Base-by-base conservation (phyloP, 2,113 vertebrate genomes). In the Eidolon helvum region DNA sequence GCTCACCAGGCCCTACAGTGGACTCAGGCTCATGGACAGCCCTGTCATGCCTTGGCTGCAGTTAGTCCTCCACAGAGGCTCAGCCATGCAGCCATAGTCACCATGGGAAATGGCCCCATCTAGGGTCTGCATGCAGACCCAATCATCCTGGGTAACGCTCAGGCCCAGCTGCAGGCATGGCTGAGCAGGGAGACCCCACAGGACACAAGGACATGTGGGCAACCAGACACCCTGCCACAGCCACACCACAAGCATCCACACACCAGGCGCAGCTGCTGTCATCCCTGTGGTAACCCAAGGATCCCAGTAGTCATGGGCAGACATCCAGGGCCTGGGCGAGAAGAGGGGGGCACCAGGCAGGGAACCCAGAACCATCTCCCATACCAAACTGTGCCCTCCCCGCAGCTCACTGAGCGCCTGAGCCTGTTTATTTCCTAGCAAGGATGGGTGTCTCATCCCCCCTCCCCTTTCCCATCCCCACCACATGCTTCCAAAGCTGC, bases 401-500 rank as follows among this genome's bases (percentile, higher is more conserved):
- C 72, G 12, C 19, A 48, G 84, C 72, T 82, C 6, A 8, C 93
- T 12, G 65, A 94, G 80, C 2, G 53, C 94, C 88, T 6, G 15
- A 94, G 96, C 92, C 96, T 98, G 98, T 97, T 97, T 97, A 96
- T 97, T 97, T 97, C 97, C 95, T 95, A 91, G 87, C 68, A 38
- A 53, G 63, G 72, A 87, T 93, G 98, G 97, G 97, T 95, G 91
- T 96, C 89, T 96, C 79, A 66, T 91, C 74, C 90, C 91, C 94
- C 92, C 79, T 75, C 94, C 85, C 88, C 65, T 77, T 55, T 91
- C 94, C 82, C 19, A 28, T 95, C 96, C 97, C 98, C 78, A 96
- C 97, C 97, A 96, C 97, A 91, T 6, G 86, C 94, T 98, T 96
- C 95, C 45, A 6, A 97, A 96, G 98, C 98, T 98, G 98, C 98